phyloP scores from a whole-genome alignment of 2,113 vertebrate genomes.

The Deroptyus accipitrinus region DNA sequence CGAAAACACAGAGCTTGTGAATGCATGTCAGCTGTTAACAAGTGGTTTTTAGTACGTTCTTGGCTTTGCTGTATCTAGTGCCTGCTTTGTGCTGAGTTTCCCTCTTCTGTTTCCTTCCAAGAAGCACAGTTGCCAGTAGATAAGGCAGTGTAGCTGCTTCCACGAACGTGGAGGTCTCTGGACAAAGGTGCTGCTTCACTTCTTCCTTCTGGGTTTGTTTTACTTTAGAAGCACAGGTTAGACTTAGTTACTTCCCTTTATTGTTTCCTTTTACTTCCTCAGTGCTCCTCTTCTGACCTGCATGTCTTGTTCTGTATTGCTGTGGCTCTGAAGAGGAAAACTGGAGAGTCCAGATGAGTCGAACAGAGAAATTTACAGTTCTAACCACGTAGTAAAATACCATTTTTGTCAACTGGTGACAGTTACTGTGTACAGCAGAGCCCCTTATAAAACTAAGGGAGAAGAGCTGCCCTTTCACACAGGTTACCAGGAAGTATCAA shows the following conservation, averaged over 20 bases:
- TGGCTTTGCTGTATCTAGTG: constrained; percentile 88
- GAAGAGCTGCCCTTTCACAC: background rate
- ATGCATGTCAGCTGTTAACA: constrained; percentile 92
- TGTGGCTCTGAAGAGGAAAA: constrained; percentile 68
- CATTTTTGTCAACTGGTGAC: background rate
- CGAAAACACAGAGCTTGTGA: constrained; percentile 86
- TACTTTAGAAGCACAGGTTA: constrained; percentile 62
- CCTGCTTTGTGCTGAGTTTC: constrained; percentile 80
- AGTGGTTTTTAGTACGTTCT: constrained; percentile 87
- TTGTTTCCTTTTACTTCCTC: constrained; percentile 60
- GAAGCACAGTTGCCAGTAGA: constrained; percentile 44
- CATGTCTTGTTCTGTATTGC: constrained; percentile 78
- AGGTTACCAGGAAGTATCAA: background rate
- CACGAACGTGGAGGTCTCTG: constrained; percentile 26
- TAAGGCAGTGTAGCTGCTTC: constrained; percentile 34
- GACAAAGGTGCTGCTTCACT: constrained; percentile 66
- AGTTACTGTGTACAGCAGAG: background rate
- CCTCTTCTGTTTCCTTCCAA: constrained; percentile 48
- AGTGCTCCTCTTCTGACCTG: constrained; percentile 72
- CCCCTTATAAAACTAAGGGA: background rate
- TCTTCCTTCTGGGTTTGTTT: constrained; percentile 58
- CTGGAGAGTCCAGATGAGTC: constrained; percentile 37
- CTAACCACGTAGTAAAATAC: constrained; percentile 31
- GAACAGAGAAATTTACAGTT: constrained; percentile 13
- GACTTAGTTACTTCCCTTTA: constrained; percentile 31